phyloP scores from a whole-genome alignment of 2,888 invertebrate species.

The Drosophila prostipennis region DNA sequence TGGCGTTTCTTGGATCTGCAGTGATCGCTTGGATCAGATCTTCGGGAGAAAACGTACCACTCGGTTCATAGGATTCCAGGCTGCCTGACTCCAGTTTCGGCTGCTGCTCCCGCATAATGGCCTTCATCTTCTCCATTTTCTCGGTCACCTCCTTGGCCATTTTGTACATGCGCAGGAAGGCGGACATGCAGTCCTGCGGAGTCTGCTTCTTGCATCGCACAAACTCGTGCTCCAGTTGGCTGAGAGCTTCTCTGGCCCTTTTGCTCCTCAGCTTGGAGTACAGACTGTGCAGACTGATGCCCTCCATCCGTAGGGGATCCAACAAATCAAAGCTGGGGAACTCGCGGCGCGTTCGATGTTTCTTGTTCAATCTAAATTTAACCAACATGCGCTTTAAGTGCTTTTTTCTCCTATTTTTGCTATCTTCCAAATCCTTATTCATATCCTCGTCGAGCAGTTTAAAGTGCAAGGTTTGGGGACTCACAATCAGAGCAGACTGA shows the following conservation, averaged over 20 bases:
- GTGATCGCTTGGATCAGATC: constrained; percentile 8
- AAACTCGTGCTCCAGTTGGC: constrained; percentile 75
- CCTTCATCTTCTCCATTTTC: constrained; percentile 81
- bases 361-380: constrained; percentile 49
- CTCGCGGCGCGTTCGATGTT: constrained; percentile 45
- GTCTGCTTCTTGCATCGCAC: constrained; percentile 77
- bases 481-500: constrained; percentile 38
- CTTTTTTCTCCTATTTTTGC: constrained; percentile 36
- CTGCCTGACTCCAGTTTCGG: constrained; percentile 50
- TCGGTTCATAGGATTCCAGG: constrained; percentile 28
- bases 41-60: neutral
- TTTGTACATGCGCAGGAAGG: constrained; percentile 80
- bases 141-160: constrained; percentile 80
- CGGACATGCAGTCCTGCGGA: constrained; percentile 74
- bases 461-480: constrained; percentile 51
- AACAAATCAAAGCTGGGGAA: constrained; percentile 45
- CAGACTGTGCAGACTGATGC: constrained; percentile 69
- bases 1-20: constrained; percentile 11
- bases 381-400: constrained; percentile 56
- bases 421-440: constrained; percentile 4
- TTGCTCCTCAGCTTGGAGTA: constrained; percentile 76
- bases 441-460: constrained; percentile 25
- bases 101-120: constrained; percentile 76
- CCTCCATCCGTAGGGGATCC: constrained; percentile 71
- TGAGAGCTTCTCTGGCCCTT: constrained; percentile 69